Base-by-base conservation (phyloP, 2,888 invertebrate genomes). In the Sinhomidia bicolor region DNA sequence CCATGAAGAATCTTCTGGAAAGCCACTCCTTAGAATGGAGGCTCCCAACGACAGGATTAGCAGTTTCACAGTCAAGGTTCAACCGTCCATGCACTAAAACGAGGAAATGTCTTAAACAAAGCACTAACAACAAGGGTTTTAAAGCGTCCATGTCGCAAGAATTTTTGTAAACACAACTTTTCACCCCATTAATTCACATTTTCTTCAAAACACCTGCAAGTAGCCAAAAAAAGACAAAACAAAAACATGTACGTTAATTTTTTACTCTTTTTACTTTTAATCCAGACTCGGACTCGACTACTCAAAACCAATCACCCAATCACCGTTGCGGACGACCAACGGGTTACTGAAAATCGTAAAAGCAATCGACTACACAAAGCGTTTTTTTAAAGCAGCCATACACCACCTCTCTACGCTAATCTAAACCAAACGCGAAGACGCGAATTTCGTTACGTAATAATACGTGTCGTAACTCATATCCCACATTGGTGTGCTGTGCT, bases 1-100 rank as follows among this genome's bases (percentile, higher is more conserved):
- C 93, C 93, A 93, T 93, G 93, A 93, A 93, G 89, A 88, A 83
- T 88, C 82, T 89, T 83, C 88, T 88, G 91, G 90, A 88, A 89
- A 90, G 89, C 89, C 88, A 85, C 89, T 88, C 90, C 90, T 88
- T 85, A 85, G 78, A 76, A 83, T 84, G 90, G 89, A 89, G 90
- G 90, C 90, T 87, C 90, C 90, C 90, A 89, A 88, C 80, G 76
- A 89, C 80, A 82, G 82, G 85, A 78, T 74, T 62, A 85, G 76
- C 74, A 88, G 88, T 82, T 88, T 88, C 88, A 88, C 88, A 90
- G 87, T 88, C 81, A 84, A 88, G 74, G 85, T 88, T 88, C 68
- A 90, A 88, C 90, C 88, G 88, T 85, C 65, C 80, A 80, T 76
- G 51, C 79, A 89, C 86, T 89, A 86, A 84, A 89, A 87, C 74